A percentile compares a stretch with the other conserved stretches of the same genome.
Evolutionary conservation across 2,797 vertebrate species (phyloP).

Genomic region (Ateles fusciceps): DNA sequence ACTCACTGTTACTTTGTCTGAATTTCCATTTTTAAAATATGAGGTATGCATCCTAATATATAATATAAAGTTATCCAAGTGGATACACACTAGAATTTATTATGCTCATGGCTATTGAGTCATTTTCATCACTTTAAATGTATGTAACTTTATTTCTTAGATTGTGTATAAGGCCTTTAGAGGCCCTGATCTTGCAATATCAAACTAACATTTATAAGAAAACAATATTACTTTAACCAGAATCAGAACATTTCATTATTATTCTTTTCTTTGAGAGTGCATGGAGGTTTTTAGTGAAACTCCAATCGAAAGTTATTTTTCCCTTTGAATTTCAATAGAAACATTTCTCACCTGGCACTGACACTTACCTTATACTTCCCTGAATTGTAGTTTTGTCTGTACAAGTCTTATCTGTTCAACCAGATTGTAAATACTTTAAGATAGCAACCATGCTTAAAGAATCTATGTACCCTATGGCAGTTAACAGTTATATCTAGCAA

Average conservation of each 20-base stretch:
- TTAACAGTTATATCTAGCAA: neutral
- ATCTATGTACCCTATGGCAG: neutral
- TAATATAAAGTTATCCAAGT: neutral
- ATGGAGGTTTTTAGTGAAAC: neutral
- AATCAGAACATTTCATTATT: neutral
- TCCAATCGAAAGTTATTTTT: constrained; percentile 4
- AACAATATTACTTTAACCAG: neutral
- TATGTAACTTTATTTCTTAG: neutral
- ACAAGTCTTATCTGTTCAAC: constrained; percentile 23
- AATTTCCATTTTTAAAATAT: neutral
- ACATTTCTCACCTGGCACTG: neutral
- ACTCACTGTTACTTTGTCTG: neutral
- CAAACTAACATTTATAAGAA: neutral
- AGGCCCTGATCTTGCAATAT: neutral
- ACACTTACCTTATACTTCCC: neutral
- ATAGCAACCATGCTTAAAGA: neutral
- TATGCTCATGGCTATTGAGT: neutral
- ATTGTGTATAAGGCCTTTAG: neutral
- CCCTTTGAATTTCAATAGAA: constrained; percentile 4
- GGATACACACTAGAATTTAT: neutral
- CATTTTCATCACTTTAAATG: neutral
- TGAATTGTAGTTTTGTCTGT: constrained; percentile 3
- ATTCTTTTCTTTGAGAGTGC: constrained; percentile 9
- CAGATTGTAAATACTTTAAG: constrained; percentile 47
- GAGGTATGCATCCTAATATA: neutral